Percentiles rank a stretch among this genome's conserved stretches.
Evolutionary conservation across 2,888 invertebrate species (phyloP).

Genomic region (Meganola albula): DNA sequence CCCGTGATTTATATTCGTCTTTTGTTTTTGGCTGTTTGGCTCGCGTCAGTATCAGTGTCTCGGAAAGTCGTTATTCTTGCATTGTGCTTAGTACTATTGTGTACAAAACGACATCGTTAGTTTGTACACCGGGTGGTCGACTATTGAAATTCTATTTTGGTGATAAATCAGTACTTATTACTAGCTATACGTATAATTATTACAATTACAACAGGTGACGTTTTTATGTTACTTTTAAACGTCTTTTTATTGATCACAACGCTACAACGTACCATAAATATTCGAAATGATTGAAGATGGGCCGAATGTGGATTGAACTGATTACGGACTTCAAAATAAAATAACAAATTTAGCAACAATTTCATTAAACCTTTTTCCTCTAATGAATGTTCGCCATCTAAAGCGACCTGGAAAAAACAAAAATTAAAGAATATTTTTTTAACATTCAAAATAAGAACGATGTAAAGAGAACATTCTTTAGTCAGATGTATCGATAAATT

Average conservation of each 20-base stretch:
- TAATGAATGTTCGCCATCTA: too few relatives aligned
- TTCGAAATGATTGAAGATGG: too few relatives aligned
- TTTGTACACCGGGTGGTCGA: constrained; percentile 70
- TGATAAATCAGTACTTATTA: constrained; percentile 64
- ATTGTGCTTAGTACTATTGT: constrained; percentile 71
- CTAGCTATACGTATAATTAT: constrained; percentile 55
- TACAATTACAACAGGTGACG: constrained; percentile 40
- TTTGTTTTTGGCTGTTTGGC: constrained; percentile 75
- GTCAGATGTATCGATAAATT: constrained; percentile 18
- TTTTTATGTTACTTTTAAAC: constrained; percentile 36
- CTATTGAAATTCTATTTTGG: constrained; percentile 70
- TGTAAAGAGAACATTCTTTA: constrained; percentile 6
- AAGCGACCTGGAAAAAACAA: too few relatives aligned
- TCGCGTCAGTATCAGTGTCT: constrained; percentile 59
- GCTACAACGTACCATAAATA: constrained; percentile 8
- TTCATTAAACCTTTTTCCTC: too few relatives aligned
- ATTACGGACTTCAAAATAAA: too few relatives aligned
- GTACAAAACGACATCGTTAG: constrained; percentile 71
- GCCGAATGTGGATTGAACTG: too few relatives aligned
- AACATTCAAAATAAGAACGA: too few relatives aligned
- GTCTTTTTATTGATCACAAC: constrained; percentile 15
- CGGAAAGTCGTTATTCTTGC: constrained; percentile 71
- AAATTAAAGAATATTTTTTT: too few relatives aligned
- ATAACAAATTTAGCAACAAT: too few relatives aligned
- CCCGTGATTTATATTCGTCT: constrained; percentile 70